Conservation (phyloP, 1,140 invertebrate species). For the Forficula auricularia region DNA sequence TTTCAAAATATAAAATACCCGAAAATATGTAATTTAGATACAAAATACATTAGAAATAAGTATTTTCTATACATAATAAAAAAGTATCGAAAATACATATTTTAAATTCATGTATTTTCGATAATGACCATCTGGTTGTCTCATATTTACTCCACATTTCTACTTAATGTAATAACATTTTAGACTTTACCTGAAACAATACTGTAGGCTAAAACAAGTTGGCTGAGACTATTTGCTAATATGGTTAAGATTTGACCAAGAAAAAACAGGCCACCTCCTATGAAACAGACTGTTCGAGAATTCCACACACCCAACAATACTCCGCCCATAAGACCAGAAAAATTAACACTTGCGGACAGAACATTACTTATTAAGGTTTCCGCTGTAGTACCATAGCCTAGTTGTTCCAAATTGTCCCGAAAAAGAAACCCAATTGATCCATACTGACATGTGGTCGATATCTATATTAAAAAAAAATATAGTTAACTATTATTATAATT, state of each 20-base stretch:
- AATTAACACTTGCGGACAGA: conserved; percentile 8
- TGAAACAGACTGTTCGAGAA: conserved; percentile 7
- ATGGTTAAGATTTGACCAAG: conserved; percentile 7
- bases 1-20: no score
- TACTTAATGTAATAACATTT: no score
- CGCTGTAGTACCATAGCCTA: conserved; percentile 7
- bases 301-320: no score
- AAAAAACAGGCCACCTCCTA: conserved; percentile 6
- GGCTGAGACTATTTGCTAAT: conserved; percentile 8
- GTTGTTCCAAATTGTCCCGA: not conserved
- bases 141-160: no score
- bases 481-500: not conserved
- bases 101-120: no score
- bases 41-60: no score
- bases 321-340: conserved; percentile 3
- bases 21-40: no score
- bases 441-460: conserved; percentile 8
- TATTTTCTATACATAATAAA: no score
- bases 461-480: conserved; percentile 1
- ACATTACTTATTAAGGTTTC: conserved; percentile 9
- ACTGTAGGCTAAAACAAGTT: conserved; percentile 9
- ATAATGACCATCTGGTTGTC: no score
- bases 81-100: no score
- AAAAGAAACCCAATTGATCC: conserved; percentile 9
- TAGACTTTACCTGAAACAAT: conserved; percentile 9